Evolutionary conservation across 2,888 invertebrate species (phyloP).

Genomic region (Cryptus armator): DNA sequence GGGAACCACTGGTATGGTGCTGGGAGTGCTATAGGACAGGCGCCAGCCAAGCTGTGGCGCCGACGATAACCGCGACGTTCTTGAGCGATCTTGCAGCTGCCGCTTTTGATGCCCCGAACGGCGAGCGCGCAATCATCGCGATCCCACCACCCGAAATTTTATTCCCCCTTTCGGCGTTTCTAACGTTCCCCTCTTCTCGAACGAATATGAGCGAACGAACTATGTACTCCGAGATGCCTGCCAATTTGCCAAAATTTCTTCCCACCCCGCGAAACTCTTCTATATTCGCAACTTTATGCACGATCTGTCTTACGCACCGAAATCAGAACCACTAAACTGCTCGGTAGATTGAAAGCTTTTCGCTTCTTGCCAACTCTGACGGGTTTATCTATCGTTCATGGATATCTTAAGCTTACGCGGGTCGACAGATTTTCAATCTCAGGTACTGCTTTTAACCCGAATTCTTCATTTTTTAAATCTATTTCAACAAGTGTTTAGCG

Average conservation of each 20-base stretch:
- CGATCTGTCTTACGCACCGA: background rate
- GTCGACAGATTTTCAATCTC: background rate
- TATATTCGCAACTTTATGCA: conserved; percentile 15
- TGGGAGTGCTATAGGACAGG: conserved; percentile 60
- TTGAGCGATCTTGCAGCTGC: conserved; percentile 68
- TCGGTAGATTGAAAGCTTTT: background rate
- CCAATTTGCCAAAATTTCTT: conserved; percentile 62
- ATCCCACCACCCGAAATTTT: conserved; percentile 39
- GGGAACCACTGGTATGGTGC: conserved; percentile 57
- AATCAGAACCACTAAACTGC: background rate
- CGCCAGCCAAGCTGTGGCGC: conserved; percentile 64
- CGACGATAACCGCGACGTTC: conserved; percentile 49
- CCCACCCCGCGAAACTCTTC: conserved; percentile 23
- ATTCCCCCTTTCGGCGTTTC: conserved; percentile 48
- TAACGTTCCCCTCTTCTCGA: conserved; percentile 40
- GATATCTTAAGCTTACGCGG: background rate
- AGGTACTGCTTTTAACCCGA: background rate
- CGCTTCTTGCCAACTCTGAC: conserved; percentile 4
- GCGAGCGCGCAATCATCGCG: conserved; percentile 48
- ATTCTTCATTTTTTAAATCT: background rate
- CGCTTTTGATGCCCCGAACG: conserved; percentile 18
- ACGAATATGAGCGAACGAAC: conserved; percentile 11
- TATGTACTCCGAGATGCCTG: conserved; percentile 30
- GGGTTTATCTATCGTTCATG: background rate
- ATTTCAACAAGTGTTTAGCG: no score